Conservation (phyloP, 2,113 vertebrate genomes). For the Hucho hucho region DNA sequence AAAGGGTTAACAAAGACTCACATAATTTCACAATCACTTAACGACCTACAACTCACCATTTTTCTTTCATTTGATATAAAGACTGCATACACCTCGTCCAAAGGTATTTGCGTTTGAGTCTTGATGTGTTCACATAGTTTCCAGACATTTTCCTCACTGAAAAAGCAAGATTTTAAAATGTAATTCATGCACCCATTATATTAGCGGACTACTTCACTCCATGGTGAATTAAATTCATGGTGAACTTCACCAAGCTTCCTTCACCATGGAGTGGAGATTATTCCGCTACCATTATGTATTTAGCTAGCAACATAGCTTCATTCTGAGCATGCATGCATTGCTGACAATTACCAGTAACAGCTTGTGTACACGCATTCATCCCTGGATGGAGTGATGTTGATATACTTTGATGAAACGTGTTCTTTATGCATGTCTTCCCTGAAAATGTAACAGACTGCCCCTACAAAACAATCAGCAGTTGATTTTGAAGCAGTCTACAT, state of each 20-base stretch:
- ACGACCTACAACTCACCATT: conserved; percentile 74
- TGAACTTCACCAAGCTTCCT: too few relatives aligned
- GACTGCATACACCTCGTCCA: conserved; percentile 83
- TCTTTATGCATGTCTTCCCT: conserved; percentile 23
- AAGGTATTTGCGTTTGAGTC: conserved; percentile 49
- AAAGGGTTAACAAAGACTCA: too few relatives aligned
- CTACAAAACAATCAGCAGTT: background rate
- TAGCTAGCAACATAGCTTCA: too few relatives aligned
- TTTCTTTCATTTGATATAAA: conserved; percentile 89
- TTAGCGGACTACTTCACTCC: too few relatives aligned
- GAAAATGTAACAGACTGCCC: background rate
- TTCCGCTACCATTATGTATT: too few relatives aligned
- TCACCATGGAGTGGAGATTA: too few relatives aligned
- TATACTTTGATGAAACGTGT: conserved; percentile 17
- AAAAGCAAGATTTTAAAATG: conserved; percentile 19
- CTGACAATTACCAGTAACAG: conserved; percentile 86
- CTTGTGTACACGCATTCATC: conserved; percentile 80
- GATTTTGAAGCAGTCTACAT: too few relatives aligned
- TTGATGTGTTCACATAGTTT: conserved; percentile 86
- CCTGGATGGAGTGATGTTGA: conserved; percentile 33
- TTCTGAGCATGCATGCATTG: background rate
- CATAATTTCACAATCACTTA: too few relatives aligned
- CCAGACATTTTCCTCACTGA: conserved; percentile 95
- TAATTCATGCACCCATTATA: background rate
- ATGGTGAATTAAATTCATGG: too few relatives aligned